A percentile compares a stretch with the other conserved stretches of the same genome.
Evolutionary conservation across 2,113 vertebrate genomes (phyloP).

Genomic region (Pelvicachromis taeniatus): DNA sequence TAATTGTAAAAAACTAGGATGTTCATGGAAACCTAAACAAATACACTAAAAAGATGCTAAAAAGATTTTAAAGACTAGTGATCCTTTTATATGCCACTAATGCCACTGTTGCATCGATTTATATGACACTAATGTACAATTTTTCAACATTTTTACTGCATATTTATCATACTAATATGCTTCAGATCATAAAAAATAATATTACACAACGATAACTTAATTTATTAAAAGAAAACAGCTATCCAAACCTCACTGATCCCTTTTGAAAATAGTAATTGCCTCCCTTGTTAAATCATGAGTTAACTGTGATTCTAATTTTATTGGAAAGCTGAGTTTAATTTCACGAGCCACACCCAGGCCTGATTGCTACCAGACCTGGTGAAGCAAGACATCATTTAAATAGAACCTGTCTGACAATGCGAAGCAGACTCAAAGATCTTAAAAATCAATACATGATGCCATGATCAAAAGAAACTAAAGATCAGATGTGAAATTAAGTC

Average conservation of each 20-base stretch:
- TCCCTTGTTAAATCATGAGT: neutral
- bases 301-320: neutral
- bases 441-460: neutral
- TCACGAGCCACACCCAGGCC: neutral
- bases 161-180: neutral
- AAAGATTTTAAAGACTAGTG: neutral
- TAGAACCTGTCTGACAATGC: neutral
- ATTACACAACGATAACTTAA: neutral
- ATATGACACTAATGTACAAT: neutral
- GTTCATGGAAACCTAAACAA: neutral
- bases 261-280: neutral
- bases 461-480: neutral
- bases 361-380: neutral
- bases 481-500: neutral
- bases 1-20: neutral
- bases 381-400: neutral
- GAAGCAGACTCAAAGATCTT: neutral
- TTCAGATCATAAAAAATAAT: neutral
- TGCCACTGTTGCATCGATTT: neutral
- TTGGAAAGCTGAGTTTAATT: neutral
- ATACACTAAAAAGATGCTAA: neutral
- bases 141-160: neutral
- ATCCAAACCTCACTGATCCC: neutral
- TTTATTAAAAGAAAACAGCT: neutral
- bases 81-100: neutral